Conservation (phyloP, 2,797 vertebrate genomes). For the Sebastes cheni region DNA sequence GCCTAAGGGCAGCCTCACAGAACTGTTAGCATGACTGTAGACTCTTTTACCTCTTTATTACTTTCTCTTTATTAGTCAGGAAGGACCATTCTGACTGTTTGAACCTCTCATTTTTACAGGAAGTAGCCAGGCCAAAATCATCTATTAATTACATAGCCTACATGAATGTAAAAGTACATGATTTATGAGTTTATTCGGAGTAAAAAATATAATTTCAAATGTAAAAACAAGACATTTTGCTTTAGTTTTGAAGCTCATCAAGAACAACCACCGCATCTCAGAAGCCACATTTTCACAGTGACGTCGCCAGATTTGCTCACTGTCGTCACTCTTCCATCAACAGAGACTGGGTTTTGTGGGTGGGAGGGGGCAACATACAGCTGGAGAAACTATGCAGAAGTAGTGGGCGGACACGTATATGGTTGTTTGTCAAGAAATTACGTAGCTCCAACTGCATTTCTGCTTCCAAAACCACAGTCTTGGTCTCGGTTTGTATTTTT, state of each 20-base stretch:
- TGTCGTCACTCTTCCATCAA: not conserved
- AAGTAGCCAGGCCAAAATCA: not conserved
- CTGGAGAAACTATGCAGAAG: constrained; percentile 3
- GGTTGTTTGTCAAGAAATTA: constrained; percentile 37
- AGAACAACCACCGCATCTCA: not conserved
- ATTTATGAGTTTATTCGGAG: not conserved
- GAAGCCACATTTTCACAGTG: not conserved
- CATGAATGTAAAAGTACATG: not conserved
- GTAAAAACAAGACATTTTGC: not conserved
- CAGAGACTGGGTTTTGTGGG: not conserved
- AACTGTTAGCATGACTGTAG: not conserved
- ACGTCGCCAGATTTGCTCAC: not conserved
- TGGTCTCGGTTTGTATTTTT: constrained; percentile 39
- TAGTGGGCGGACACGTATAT: constrained; percentile 29
- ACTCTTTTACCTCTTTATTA: not conserved
- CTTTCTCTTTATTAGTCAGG: not conserved
- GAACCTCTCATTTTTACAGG: not conserved
- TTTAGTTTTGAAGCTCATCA: not conserved
- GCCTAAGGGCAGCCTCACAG: not conserved
- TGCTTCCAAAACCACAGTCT: constrained; percentile 48
- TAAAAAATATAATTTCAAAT: not conserved
- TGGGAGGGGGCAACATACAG: not conserved
- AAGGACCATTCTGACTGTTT: not conserved
- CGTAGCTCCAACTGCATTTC: constrained; percentile 13
- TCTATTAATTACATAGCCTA: not conserved